phyloP scores from a whole-genome alignment of 2,113 vertebrate genomes.

The Brevimyrus niger region DNA sequence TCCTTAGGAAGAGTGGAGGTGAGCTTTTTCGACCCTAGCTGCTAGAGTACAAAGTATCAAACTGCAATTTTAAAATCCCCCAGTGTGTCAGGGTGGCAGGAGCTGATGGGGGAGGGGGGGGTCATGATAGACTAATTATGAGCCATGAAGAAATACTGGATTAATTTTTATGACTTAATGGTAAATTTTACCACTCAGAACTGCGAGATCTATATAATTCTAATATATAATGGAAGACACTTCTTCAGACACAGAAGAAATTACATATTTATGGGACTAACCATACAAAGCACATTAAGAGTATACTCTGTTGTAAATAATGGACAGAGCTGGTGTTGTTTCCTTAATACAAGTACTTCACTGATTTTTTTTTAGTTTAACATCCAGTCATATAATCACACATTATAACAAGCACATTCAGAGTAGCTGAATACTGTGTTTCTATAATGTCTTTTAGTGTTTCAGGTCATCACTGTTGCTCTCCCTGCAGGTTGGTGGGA shows the following conservation, averaged over 20 bases:
- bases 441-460: not conserved
- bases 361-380: not conserved
- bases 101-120: not conserved
- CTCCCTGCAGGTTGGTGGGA: not conserved
- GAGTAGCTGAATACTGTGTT: not conserved
- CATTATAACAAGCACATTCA: not conserved
- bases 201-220: not conserved
- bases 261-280: not conserved
- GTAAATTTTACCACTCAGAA: not conserved
- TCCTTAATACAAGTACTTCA: not conserved
- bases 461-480: not conserved
- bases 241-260: not conserved
- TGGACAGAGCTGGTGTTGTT: not conserved
- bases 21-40: not conserved
- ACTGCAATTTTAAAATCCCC: not conserved
- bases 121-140: not conserved
- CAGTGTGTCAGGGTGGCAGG: not conserved
- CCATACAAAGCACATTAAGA: not conserved
- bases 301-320: not conserved
- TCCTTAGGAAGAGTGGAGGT: not conserved
- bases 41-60: not conserved
- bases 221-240: not conserved
- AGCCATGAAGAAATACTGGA: not conserved
- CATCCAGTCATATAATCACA: not conserved
- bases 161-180: not conserved